Conservation (phyloP, 2,113 vertebrate genomes). For the Colinus virginianus region DNA sequence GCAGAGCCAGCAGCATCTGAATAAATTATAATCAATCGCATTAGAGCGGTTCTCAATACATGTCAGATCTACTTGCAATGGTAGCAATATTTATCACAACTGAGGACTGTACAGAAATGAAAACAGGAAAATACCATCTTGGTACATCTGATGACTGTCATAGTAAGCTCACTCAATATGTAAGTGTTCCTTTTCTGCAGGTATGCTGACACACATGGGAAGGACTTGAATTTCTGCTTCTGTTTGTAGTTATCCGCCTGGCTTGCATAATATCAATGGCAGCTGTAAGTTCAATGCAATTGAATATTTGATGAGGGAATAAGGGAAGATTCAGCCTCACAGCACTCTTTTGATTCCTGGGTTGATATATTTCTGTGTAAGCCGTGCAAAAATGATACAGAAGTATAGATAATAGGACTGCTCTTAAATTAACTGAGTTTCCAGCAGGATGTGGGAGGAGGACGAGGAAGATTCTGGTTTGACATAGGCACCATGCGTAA, state of each 20-base stretch:
- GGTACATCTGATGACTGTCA: background rate
- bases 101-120: background rate
- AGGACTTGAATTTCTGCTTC: background rate
- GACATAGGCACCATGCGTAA: background rate
- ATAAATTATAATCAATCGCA: background rate
- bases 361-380: background rate
- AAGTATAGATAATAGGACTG: background rate
- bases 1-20: background rate
- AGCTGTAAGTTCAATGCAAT: background rate
- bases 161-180: background rate
- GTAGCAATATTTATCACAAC: background rate
- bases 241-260: background rate
- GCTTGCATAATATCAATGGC: background rate
- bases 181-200: background rate
- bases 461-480: background rate
- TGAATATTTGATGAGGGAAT: background rate
- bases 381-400: background rate
- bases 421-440: background rate
- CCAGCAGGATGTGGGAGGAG: background rate
- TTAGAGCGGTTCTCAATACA: background rate
- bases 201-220: background rate
- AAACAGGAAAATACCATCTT: background rate
- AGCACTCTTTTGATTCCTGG: background rate
- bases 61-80: background rate
- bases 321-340: background rate